phyloP scores from a whole-genome alignment of 1,140 invertebrate species.

The Bombus vancouverensis region DNA sequence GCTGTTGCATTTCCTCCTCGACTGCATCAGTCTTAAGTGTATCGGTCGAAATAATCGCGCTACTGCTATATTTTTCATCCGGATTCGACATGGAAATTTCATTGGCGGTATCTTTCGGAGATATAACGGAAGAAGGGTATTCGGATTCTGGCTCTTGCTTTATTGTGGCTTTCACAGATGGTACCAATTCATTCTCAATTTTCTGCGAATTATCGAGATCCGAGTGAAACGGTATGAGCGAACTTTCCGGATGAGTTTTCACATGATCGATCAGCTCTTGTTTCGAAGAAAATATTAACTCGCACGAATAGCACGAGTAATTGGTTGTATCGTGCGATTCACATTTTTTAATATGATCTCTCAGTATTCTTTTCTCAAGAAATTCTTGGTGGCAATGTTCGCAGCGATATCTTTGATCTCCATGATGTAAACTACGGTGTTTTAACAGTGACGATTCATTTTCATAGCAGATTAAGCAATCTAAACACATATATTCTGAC shows the following conservation, averaged over 20 bases:
- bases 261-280: constrained; percentile 1
- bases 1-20: neutral
- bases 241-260: neutral
- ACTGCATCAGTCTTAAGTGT: neutral
- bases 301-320: constrained; percentile 18
- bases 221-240: neutral
- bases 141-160: neutral
- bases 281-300: neutral
- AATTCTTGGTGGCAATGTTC: constrained; percentile 42
- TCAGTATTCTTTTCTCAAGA: constrained; percentile 20
- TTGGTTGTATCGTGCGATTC: neutral
- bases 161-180: neutral
- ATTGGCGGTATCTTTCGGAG: neutral
- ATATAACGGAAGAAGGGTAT: neutral
- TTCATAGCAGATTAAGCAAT: constrained; percentile 33
- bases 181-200: neutral
- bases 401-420: constrained; percentile 36
- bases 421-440: constrained; percentile 17
- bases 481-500: constrained; percentile 1
- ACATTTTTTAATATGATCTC: constrained; percentile 26
- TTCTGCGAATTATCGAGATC: neutral
- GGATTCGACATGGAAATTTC: neutral
- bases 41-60: neutral
- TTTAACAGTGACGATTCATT: neutral
- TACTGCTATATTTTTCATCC: neutral